Percentiles rank a stretch among this genome's conserved stretches.
Conservation (phyloP, 2,888 invertebrate species). For the Nephrotoma flavescens region DNA sequence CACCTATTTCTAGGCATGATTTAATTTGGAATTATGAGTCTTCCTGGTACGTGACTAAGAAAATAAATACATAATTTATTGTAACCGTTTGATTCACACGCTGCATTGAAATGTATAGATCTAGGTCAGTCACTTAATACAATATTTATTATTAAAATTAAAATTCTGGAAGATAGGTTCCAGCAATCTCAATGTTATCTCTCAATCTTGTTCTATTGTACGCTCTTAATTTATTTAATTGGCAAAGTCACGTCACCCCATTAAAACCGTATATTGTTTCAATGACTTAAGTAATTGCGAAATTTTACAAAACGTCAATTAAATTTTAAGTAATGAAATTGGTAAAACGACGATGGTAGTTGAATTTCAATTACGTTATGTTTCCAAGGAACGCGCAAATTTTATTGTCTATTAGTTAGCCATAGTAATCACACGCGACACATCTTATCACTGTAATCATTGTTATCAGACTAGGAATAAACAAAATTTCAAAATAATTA, state of each 20-base stretch:
- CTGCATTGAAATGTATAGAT: background rate
- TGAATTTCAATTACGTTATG: background rate
- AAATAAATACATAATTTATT: background rate
- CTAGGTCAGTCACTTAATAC: background rate
- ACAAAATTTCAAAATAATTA: background rate
- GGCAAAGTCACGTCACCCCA: no score
- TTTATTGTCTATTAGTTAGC: background rate
- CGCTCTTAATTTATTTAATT: no score
- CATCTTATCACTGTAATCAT: background rate
- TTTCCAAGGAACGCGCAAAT: background rate
- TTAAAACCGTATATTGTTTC: no score
- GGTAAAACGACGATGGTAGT: no score
- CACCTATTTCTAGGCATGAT: no score
- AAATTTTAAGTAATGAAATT: no score
- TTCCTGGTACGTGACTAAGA: background rate
- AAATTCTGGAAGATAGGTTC: no score
- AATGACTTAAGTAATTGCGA: no score
- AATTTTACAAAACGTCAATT: no score
- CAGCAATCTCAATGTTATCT: no score
- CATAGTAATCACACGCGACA: background rate
- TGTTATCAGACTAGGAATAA: background rate
- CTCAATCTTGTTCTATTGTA: no score
- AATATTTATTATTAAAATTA: background rate
- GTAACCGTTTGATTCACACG: background rate
- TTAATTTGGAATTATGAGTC: no score